Evolutionary conservation across 2,113 vertebrate species (phyloP).

Genomic region (Ariopsis seemanni): DNA sequence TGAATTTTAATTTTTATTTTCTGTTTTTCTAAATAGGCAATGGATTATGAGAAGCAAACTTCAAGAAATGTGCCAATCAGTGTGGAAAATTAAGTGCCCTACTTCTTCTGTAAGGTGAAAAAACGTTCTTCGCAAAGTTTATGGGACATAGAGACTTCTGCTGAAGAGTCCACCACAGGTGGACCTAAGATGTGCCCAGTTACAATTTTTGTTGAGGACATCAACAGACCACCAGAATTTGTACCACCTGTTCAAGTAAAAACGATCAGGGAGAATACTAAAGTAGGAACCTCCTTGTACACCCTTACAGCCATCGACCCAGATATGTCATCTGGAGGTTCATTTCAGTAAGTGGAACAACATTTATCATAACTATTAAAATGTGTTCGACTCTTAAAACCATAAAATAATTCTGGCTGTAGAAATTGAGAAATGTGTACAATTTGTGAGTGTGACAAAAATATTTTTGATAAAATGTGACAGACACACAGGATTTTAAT

Average conservation of each 20-base stretch:
- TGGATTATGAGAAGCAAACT: constrained; percentile 56
- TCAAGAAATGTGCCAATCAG: constrained; percentile 53
- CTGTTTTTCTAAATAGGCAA: constrained; percentile 16
- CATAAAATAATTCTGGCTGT: not conserved
- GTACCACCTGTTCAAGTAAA: not conserved
- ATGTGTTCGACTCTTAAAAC: not conserved
- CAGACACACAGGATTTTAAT: too few relatives aligned
- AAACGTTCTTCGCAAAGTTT: fast-evolving
- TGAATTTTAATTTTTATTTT: not conserved
- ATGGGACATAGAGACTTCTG: constrained; percentile 55
- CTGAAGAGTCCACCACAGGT: not conserved
- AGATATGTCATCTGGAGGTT: constrained; percentile 42
- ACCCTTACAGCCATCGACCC: constrained; percentile 58
- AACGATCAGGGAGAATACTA: constrained; percentile 41
- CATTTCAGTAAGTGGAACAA: constrained; percentile 51
- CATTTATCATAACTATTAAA: not conserved
- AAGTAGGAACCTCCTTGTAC: constrained; percentile 42
- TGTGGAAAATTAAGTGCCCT: constrained; percentile 60
- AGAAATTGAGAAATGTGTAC: too few relatives aligned
- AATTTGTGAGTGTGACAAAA: too few relatives aligned
- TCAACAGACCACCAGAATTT: constrained; percentile 67
- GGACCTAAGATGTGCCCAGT: not conserved
- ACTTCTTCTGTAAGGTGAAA: constrained; percentile 57
- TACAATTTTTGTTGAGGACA: constrained; percentile 61
- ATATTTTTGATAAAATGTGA: too few relatives aligned